These are phyloP conservation scores for Oreotragus oreotragus DNA, from an alignment of 2,113 vertebrate species.

Conservation along the genomic window DNA sequence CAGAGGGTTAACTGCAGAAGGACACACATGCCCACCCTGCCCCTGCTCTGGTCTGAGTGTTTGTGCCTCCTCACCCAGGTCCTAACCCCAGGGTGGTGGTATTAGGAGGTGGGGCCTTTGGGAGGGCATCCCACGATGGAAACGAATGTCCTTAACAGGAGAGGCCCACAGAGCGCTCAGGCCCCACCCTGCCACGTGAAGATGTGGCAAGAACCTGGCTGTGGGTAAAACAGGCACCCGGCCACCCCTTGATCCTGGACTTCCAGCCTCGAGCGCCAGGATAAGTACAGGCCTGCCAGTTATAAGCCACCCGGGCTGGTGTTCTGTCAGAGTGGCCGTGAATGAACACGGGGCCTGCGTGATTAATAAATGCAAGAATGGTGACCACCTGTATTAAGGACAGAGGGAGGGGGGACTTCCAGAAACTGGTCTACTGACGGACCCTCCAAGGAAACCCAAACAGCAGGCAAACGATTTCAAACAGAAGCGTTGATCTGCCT, in stretches of 20 bases:
- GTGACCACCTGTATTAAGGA: background rate
- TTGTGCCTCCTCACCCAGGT: background rate
- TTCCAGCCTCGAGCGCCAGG: background rate
- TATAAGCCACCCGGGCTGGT: background rate
- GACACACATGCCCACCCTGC: rapidly evolving
- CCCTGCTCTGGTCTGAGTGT: background rate
- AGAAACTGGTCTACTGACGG: background rate
- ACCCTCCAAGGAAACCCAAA: background rate
- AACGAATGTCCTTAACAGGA: background rate
- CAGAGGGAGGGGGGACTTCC: background rate
- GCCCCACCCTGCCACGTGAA: background rate
- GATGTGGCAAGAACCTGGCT: background rate
- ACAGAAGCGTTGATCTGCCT: rapidly evolving
- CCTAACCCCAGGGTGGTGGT: background rate
- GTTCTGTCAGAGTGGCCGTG: background rate
- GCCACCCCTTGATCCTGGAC: no score
- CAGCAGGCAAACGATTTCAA: background rate
- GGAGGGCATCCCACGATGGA: background rate
- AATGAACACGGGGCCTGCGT: rapidly evolving
- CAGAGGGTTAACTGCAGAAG: background rate
- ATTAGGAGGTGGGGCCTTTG: background rate
- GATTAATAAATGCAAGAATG: background rate
- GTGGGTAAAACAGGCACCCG: background rate
- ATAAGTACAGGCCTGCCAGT: background rate
- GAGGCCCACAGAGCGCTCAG: background rate